Percentiles rank a stretch among this genome's conserved stretches.
Evolutionary conservation across 2,888 invertebrate genomes (phyloP).

Genomic region (Oscheius sp.): DNA sequence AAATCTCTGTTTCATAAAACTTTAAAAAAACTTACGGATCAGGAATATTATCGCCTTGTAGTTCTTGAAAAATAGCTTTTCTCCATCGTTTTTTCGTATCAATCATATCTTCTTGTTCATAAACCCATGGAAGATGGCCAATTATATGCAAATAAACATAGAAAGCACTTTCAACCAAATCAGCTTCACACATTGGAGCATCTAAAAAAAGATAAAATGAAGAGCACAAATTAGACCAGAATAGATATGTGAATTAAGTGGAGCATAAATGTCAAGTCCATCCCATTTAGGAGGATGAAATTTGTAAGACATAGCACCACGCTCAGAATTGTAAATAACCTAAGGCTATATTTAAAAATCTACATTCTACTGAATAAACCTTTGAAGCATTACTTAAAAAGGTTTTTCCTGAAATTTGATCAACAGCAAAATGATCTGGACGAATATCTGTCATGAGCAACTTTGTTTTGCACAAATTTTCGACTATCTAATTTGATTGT

Average conservation of each 20-base stretch:
- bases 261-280: not conserved
- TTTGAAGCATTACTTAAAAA: not conserved
- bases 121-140: slow-evolving; percentile 3
- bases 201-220: not conserved
- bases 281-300: not conserved
- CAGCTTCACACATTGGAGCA: not conserved
- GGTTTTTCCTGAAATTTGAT: not conserved
- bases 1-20: not conserved
- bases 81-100: not conserved
- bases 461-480: slow-evolving; percentile 1
- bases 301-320: not conserved
- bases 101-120: slow-evolving; percentile 1
- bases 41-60: not conserved
- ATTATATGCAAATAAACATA: not conserved
- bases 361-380: too few relatives aligned
- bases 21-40: not conserved
- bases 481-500: not conserved
- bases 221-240: not conserved
- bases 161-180: slow-evolving; percentile 16
- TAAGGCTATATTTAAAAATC: not conserved
- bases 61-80: not conserved
- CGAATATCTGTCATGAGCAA: not conserved
- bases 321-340: not conserved
- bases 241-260: slow-evolving; percentile 6
- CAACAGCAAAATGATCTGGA: not conserved